Base-by-base conservation (phyloP, 2,113 vertebrate genomes). In the Vulpes ferrilata region DNA sequence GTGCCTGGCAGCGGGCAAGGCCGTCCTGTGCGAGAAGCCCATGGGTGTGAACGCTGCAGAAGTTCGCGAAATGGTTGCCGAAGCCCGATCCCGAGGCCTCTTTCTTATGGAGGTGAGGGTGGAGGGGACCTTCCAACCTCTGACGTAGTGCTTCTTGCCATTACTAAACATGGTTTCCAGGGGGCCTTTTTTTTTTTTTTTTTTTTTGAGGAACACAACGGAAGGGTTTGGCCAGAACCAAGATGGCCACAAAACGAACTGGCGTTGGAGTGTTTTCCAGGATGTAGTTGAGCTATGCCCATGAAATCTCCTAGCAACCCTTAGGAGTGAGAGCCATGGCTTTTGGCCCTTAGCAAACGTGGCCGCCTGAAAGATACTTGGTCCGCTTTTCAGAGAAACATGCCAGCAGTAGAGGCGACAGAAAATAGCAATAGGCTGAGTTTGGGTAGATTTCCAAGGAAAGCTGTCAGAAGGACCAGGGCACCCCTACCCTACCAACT, bases 11-110 rank as follows among this genome's bases (percentile, higher is more conserved):
- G 99, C 98, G 1, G 98, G 99, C 97, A 99, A 99, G 98, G 99
- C 99, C 0, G 98, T 99, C 9, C 98, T 99, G 74, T 99, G 99
- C 64, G 99, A 99, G 98, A 99, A 99, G 80, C 99, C 99, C 2
- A 86, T 99, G 98, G 99, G 99, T 15, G 99, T 99, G 99, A 99
- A 99, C 51, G 67, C 97, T 5, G 97, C 90, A 1, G 99, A 99
- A 92, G 99, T 99, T 62, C 96, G 96, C 17, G 97, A 99, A 93
- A 98, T 99, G 90, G 97, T 99, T 59, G 90, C 97, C 0, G 97
- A 98, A 64, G 99, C 89, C 51, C 99, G 99, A 98, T 99, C 99
- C 1, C 97, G 99, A 59, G 98, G 97, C 9, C 96, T 99, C 76
- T 93, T 99, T 82, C 87, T 98, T 0, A 98, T 98, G 98, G 98